Base-by-base conservation (phyloP, 1,140 invertebrate genomes). In the Dolichoris vasculosae region DNA sequence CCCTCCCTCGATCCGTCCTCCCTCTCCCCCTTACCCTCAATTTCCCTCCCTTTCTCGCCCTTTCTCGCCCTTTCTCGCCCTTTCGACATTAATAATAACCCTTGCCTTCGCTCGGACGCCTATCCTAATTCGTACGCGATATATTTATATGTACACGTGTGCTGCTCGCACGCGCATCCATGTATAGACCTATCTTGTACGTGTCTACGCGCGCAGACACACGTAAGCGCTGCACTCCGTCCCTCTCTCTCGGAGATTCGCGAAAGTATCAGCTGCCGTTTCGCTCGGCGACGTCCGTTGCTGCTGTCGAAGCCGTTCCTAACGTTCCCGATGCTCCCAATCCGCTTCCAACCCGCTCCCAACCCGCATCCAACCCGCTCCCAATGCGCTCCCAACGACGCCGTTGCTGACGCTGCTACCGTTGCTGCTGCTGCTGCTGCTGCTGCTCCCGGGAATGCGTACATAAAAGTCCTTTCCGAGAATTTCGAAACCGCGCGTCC, bases 381-480 rank as follows among this genome's bases (percentile, higher is more conserved):
- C n/a, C n/a, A n/a, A n/a, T n/a, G n/a, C n/a, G n/a, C n/a, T n/a
- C n/a, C n/a, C n/a, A n/a, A n/a, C n/a, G n/a, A n/a, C n/a, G n/a
- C n/a, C n/a, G n/a, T n/a, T n/a, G n/a, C n/a, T n/a, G n/a, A n/a
- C n/a, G n/a, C n/a, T n/a, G n/a, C n/a, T n/a, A n/a, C n/a, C n/a
- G n/a, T n/a, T n/a, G n/a, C n/a, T n/a, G n/a, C n/a, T n/a, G n/a
- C n/a, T n/a, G n/a, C n/a, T n/a, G n/a, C n/a, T n/a, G 51, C 51
- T 38, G 38, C 38, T 15, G 55, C n/a, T 13, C 76, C 15, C 30
- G 48, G 30, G 46, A 64, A 26, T 59, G 78, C 30, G 59, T 67
- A 81, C 79, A 82, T 63, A 82, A 82, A 82, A 83, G 82, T 83
- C 82, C 82, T 83, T 83, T 76, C 73, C 82, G 82, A 77, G 73